A percentile compares a stretch with the other conserved stretches of the same genome.
phyloP scores from a whole-genome alignment of 2,113 vertebrate species.

The Jaculus jaculus region DNA sequence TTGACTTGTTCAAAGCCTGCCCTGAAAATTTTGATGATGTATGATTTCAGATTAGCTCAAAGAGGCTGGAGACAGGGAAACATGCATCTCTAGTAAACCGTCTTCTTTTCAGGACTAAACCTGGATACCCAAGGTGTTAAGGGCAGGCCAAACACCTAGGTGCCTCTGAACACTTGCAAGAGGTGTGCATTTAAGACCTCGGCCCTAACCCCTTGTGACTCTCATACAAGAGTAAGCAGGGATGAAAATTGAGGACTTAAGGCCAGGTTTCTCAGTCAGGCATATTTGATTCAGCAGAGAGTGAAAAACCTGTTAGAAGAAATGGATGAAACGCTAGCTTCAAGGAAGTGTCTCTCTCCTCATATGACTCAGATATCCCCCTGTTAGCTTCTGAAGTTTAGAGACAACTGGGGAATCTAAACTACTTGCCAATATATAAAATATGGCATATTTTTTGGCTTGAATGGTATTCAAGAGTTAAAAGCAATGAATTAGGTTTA shows the following conservation, averaged over 20 bases:
- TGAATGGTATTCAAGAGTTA: slow-evolving; percentile 30
- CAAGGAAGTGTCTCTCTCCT: background rate
- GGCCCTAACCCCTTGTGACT: background rate
- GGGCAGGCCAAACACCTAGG: background rate
- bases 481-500: slow-evolving; percentile 44
- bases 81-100: accelerated
- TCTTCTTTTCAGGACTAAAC: background rate
- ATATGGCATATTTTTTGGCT: slow-evolving; percentile 24
- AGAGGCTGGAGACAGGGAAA: background rate
- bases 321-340: background rate
- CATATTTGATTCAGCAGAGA: background rate
- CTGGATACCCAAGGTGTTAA: no score
- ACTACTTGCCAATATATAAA: background rate
- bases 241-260: background rate
- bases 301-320: background rate
- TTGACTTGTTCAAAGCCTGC: slow-evolving; percentile 65
- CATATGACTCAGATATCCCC: background rate
- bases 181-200: background rate
- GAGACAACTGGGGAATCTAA: background rate
- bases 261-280: background rate
- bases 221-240: background rate
- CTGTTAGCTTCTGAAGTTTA: background rate
- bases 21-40: slow-evolving; percentile 56
- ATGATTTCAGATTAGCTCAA: slow-evolving; percentile 40
- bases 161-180: background rate